phyloP scores from a whole-genome alignment of 2,797 vertebrate genomes.

The Diplodus sargus region DNA sequence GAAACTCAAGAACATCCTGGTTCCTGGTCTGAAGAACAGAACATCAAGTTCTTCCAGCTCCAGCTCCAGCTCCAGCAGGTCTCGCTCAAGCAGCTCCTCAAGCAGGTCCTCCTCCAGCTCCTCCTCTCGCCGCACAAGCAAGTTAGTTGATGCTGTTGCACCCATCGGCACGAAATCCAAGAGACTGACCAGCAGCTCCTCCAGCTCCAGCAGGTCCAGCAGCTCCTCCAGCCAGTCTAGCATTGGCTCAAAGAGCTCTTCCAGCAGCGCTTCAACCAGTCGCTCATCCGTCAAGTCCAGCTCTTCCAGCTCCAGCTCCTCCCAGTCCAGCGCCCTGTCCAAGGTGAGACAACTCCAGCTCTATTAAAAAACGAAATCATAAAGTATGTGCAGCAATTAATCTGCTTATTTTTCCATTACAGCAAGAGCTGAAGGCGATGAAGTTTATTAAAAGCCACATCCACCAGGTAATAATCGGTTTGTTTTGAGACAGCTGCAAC shows the following conservation, averaged over 20 bases:
- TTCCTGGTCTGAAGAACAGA: constrained; percentile 68
- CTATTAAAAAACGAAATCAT: not conserved
- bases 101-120: constrained; percentile 64
- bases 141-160: not conserved
- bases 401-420: constrained; percentile 22
- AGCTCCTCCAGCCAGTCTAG: constrained; percentile 30
- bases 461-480: constrained; percentile 69
- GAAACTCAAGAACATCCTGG: constrained; percentile 87
- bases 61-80: constrained; percentile 46
- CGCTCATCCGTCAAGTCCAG: constrained; percentile 32
- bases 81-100: constrained; percentile 43
- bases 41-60: constrained; percentile 70
- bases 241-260: constrained; percentile 8
- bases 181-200: constrained; percentile 32
- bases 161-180: constrained; percentile 36
- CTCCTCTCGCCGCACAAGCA: constrained; percentile 53
- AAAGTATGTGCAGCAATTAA: not conserved
- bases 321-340: constrained; percentile 53
- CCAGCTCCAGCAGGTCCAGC: constrained; percentile 51
- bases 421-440: constrained; percentile 57
- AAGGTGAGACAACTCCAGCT: constrained; percentile 50
- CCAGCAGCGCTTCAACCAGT: constrained; percentile 45
- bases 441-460: constrained; percentile 74
- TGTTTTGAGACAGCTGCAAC: not conserved
- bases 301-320: constrained; percentile 49